phyloP scores from a whole-genome alignment of 2,888 invertebrate species.

The Molanna angustata region DNA sequence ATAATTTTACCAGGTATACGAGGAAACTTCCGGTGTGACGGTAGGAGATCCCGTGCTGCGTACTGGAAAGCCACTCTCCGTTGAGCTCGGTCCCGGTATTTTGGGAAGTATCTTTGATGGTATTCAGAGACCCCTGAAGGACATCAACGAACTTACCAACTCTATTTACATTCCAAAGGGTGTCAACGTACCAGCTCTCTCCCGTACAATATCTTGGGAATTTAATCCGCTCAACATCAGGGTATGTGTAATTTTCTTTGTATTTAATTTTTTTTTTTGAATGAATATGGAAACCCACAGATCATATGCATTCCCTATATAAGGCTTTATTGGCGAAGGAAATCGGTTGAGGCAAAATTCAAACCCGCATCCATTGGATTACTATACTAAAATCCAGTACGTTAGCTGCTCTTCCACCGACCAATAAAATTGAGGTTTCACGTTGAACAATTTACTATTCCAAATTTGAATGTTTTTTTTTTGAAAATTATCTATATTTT shows the following conservation, averaged over 20 bases:
- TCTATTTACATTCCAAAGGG: constrained; percentile 99
- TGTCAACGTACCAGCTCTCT: constrained; percentile 90
- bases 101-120: constrained; percentile 99
- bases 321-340: no score
- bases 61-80: constrained; percentile 98
- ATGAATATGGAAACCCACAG: no score
- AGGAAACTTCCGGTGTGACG: constrained; percentile 96
- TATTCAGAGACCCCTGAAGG: constrained; percentile 97
- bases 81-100: constrained; percentile 98
- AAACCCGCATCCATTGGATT: no score
- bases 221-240: constrained; percentile 83
- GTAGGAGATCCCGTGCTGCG: constrained; percentile 98
- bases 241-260: constrained; percentile 42
- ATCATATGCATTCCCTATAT: no score
- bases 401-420: no score
- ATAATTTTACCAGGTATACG: constrained; percentile 65
- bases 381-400: no score
- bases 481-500: no score
- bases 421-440: no score
- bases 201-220: constrained; percentile 83
- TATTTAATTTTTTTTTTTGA: no score
- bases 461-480: no score
- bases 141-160: constrained; percentile 88
- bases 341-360: no score
- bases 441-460: no score